Conservation (phyloP, 2,888 invertebrate species). For the Aelia acuminata region DNA sequence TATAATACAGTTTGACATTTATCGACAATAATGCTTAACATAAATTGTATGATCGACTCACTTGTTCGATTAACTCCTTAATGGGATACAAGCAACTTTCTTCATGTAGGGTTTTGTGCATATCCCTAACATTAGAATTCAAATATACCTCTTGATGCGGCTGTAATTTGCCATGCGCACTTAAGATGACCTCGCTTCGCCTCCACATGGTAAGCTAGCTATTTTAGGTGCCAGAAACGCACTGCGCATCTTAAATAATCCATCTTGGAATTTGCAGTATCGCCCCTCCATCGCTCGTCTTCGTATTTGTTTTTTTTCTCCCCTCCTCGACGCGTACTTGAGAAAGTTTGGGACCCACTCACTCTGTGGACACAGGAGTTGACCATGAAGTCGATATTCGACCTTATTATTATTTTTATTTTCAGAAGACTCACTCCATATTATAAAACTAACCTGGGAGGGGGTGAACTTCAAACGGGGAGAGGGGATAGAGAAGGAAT, state of each 20-base stretch:
- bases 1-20: no score
- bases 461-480: no score
- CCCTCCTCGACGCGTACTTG: not conserved
- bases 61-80: no score
- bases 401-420: not conserved
- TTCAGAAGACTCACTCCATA: no score
- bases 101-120: not conserved
- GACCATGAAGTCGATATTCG: not conserved
- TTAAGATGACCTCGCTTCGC: not conserved
- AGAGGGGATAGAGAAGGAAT: no score
- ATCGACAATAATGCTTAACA: no score
- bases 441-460: no score
- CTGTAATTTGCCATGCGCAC: not conserved
- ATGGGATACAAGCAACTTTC: no score
- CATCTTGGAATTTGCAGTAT: constrained; percentile 2
- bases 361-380: not conserved
- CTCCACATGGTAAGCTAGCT: constrained; percentile 12
- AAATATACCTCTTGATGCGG: not conserved
- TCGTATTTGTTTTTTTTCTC: not conserved
- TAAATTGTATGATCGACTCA: no score
- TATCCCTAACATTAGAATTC: not conserved
- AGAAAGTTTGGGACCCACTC: not conserved
- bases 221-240: constrained; percentile 30
- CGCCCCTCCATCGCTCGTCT: not conserved
- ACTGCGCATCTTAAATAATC: not conserved